Evolutionary conservation across 2,797 vertebrate species (phyloP).

Genomic region (Rhabdophis nuchalis): DNA sequence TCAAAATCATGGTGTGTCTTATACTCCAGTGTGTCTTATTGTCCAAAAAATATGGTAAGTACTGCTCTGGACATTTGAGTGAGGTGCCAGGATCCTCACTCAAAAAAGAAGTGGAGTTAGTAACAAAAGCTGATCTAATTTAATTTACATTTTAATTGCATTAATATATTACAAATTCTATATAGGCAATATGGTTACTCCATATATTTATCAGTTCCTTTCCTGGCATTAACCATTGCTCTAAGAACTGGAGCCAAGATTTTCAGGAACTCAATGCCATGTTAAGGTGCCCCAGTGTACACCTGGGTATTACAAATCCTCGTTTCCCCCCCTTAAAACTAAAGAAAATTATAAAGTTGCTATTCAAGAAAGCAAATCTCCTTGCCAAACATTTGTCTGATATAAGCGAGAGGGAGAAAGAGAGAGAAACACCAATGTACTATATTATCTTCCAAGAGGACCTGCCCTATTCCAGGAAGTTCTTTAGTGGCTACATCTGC

Average conservation of each 20-base stretch:
- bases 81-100: not conserved
- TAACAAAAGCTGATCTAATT: not conserved
- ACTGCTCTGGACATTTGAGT: not conserved
- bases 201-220: not conserved
- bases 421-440: slow-evolving; percentile 46
- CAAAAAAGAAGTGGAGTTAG: not conserved
- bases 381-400: slow-evolving; percentile 15
- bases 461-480: slow-evolving; percentile 58
- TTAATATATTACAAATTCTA: not conserved
- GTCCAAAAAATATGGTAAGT: not conserved
- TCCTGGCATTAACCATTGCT: not conserved
- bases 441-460: slow-evolving; percentile 49
- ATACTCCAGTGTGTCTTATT: too few relatives aligned
- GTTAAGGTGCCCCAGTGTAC: not conserved
- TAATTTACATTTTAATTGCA: not conserved
- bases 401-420: not conserved
- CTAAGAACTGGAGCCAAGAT: not conserved
- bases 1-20: too few relatives aligned
- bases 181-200: not conserved
- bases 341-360: not conserved
- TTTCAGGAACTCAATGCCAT: not conserved
- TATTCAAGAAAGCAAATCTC: not conserved
- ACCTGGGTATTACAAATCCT: not conserved
- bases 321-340: not conserved
- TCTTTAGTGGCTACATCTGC: slow-evolving; percentile 60